Conservation (phyloP, 2,797 vertebrate genomes). For the Sebastes hopkinsi region DNA sequence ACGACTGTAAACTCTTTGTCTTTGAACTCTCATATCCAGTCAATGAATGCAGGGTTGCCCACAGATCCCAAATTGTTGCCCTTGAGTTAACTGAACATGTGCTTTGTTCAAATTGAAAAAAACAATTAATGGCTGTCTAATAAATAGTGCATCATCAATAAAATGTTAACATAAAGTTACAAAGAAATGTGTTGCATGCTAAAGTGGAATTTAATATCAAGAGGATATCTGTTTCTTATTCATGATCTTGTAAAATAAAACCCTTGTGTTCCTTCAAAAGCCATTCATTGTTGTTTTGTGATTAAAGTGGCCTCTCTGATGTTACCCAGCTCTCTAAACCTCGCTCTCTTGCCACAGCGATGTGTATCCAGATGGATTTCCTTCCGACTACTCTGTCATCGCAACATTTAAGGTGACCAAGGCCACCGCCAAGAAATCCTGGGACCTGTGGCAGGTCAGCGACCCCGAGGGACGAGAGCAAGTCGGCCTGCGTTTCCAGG, state of each 20-base stretch:
- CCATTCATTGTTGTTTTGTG: constrained; percentile 1
- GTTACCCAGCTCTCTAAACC: constrained; percentile 9
- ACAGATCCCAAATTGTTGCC: background rate
- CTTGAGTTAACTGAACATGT: constrained; percentile 18
- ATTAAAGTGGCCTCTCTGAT: constrained; percentile 17
- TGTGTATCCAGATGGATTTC: constrained; percentile 80
- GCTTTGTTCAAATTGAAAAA: constrained; percentile 28
- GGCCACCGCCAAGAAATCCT: constrained; percentile 63
- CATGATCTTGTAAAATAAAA: constrained; percentile 11
- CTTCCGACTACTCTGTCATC: constrained; percentile 78
- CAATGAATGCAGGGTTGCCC: constrained; percentile 29
- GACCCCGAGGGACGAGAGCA: constrained; percentile 75
- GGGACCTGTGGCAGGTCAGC: constrained; percentile 85
- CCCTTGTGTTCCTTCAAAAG: background rate
- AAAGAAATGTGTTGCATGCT: constrained; percentile 10
- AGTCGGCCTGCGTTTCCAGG: constrained; percentile 75
- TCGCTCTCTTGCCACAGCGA: constrained; percentile 60
- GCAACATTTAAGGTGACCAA: constrained; percentile 81
- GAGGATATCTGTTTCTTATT: constrained; percentile 24
- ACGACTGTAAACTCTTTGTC: background rate
- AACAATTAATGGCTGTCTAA: constrained; percentile 14
- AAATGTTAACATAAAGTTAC: background rate
- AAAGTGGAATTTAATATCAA: background rate
- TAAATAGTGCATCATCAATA: constrained; percentile 7
- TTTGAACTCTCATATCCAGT: constrained; percentile 28